Conservation (phyloP, 2,797 vertebrate species). For the Anguilla marmorata region DNA sequence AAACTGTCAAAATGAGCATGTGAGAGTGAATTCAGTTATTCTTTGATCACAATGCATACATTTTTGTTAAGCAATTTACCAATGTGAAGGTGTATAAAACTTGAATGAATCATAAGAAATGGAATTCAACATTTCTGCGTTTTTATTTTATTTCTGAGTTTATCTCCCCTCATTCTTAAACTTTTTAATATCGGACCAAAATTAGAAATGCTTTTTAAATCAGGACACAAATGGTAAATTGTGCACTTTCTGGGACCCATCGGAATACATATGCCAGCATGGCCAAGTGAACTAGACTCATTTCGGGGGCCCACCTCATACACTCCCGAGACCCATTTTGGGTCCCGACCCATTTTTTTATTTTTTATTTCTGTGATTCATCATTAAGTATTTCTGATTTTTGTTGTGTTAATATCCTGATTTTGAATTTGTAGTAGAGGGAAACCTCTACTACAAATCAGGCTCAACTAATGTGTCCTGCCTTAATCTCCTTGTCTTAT, state of each 20-base stretch:
- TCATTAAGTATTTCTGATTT: background rate
- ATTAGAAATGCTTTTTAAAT: background rate
- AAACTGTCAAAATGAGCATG: slow-evolving; percentile 15
- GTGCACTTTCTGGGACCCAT: background rate
- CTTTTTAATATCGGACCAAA: background rate
- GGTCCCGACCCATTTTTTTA: too few species aligned
- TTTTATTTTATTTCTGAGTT: background rate
- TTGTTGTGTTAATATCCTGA: background rate
- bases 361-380: background rate
- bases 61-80: background rate
- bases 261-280: background rate
- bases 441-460: background rate
- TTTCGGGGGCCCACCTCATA: background rate
- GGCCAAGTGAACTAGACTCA: background rate
- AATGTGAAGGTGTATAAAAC: background rate
- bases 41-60: background rate
- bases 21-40: slow-evolving; percentile 12
- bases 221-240: background rate
- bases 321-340: too few species aligned
- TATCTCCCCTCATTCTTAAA: too few species aligned
- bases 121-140: background rate
- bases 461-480: background rate
- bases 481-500: background rate
- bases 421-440: background rate
- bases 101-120: background rate